Base-by-base conservation (phyloP, 2,113 vertebrate species). In the Ochotona princeps region DNA sequence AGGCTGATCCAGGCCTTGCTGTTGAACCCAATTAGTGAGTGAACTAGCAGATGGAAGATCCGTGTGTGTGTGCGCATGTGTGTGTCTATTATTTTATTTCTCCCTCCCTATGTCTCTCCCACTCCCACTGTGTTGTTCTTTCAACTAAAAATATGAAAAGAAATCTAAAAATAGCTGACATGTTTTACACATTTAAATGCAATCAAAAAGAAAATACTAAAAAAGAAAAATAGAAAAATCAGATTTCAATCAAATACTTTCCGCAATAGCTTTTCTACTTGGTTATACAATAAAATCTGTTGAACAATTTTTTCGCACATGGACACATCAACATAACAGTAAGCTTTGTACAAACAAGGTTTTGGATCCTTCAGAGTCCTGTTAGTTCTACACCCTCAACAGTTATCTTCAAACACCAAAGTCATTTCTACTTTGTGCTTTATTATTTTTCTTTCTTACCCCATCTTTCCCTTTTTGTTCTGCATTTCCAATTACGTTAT, bases 191-290 rank as follows among this genome's bases (percentile, higher is more conserved):
- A 3, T 51, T 10, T 74, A 51, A 26, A 70, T 49, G 1, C 6
- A 49, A 21, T 67, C 1, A 32, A 15, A 8, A 70, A 30, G 10
- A 54, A 26, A 79, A 90, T 90, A 90, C 8, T 7, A 4, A 78
- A 63, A 32, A 25, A 0, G 61, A 28, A 86, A 83, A 0, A 75
- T 7, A 10, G 0, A 66, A 28, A 86, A 10, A 17, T 11, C 13
- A 47, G 7, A 63, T 61, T 66, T 67, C 73, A 92, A 57, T 10
- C 10, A 54, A 25, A 87, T 26, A 44, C 8, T 75, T 7, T 32
- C 25, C 44, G 14, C 10, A 26, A 18, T 66, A 67, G 25, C 26
- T 32, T 38, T 17, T 76, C 47, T 15, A 25, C 10, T 25, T 74
- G 47, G 8, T 38, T 21, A 12, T 23, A 82, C 79, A 90, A 80